These are phyloP conservation scores for Antechinus flavipes DNA, from an alignment of 2,113 vertebrate species.

Conservation along the genomic window DNA sequence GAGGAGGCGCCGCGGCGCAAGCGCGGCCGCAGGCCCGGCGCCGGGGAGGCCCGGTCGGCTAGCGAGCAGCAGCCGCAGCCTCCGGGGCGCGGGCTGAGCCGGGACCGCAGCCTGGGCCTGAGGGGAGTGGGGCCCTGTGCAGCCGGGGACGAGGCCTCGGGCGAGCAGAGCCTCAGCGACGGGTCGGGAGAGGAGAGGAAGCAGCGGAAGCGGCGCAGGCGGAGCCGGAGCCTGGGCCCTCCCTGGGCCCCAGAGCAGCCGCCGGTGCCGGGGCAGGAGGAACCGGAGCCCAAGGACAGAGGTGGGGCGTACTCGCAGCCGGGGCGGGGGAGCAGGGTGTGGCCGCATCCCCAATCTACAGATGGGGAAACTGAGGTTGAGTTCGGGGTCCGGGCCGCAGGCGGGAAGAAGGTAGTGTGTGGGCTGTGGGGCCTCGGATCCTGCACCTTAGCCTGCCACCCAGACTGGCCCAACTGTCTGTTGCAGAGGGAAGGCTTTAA, in stretches of 20 bases:
- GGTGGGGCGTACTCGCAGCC: not conserved
- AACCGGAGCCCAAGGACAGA: conserved; percentile 32
- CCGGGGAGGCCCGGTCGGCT: not conserved
- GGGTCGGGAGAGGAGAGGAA: not conserved
- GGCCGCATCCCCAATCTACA: not conserved
- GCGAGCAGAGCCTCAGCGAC: not conserved
- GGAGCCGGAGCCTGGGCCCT: not conserved
- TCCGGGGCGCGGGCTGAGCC: not conserved
- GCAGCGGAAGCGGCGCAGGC: not conserved
- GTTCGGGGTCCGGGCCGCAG: too few species aligned
- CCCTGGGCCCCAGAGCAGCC: not conserved
- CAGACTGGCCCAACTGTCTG: not conserved
- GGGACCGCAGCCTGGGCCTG: not conserved
- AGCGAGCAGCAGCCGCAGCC: not conserved
- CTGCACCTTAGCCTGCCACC: too few species aligned
- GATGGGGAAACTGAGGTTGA: not conserved
- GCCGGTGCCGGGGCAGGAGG: too few species aligned
- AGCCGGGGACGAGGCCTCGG: not conserved
- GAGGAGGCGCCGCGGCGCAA: not conserved
- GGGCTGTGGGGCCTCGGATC: too few species aligned
- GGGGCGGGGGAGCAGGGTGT: not conserved
- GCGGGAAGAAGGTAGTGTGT: too few species aligned
- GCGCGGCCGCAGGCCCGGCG: not conserved
- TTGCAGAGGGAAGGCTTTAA: not conserved
- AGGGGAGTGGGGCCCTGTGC: not conserved